phyloP scores from a whole-genome alignment of 2,888 invertebrate genomes.

The Latrodectus elegans region DNA sequence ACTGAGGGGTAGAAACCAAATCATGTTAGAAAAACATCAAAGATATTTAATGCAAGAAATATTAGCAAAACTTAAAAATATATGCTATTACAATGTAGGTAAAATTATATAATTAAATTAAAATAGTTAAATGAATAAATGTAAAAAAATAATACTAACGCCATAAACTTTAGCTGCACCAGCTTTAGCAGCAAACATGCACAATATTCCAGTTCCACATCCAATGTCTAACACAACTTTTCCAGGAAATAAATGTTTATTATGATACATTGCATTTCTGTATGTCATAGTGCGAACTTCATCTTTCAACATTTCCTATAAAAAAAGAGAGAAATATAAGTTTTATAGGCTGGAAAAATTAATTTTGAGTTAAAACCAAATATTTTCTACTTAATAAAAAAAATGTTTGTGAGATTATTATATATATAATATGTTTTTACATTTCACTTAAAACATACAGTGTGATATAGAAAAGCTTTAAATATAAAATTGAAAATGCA shows the following conservation, averaged over 20 bases:
- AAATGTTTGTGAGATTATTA: not conserved
- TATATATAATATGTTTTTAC: too few species aligned
- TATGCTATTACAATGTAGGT: too few species aligned
- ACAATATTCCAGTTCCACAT: constrained; percentile 98
- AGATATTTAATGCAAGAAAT: too few species aligned
- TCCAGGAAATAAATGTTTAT: constrained; percentile 94
- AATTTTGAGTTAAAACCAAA: not conserved
- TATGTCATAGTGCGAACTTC: constrained; percentile 98
- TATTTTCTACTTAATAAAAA: not conserved
- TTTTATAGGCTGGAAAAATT: not conserved
- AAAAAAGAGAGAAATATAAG: not conserved
- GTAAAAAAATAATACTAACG: constrained; percentile 73
- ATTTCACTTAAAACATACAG: too few species aligned
- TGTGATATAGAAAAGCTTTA: too few species aligned
- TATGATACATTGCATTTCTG: constrained; percentile 99
- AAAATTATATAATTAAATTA: too few species aligned
- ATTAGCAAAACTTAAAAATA: too few species aligned
- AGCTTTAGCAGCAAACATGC: constrained; percentile 99
- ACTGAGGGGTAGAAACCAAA: too few species aligned
- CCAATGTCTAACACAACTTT: constrained; percentile 94
- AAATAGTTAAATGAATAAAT: not conserved
- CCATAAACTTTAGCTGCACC: constrained; percentile 96
- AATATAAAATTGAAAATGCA: too few species aligned
- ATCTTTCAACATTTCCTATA: constrained; percentile 97
- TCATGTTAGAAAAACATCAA: too few species aligned